phyloP scores from a whole-genome alignment of 2,797 vertebrate genomes.

The Pangasius djambal region DNA sequence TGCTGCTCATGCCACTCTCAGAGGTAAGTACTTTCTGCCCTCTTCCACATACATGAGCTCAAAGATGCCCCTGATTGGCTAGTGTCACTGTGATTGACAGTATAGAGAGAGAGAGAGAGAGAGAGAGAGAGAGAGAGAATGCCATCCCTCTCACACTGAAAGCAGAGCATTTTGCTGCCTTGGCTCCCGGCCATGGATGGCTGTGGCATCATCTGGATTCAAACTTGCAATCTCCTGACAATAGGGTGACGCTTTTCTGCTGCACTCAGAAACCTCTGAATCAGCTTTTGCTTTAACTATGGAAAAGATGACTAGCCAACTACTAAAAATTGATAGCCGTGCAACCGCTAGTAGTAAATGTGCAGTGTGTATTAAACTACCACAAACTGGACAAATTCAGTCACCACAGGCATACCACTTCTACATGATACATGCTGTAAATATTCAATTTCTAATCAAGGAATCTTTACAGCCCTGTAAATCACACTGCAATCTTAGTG shows the following conservation, averaged over 20 bases:
- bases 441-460: neutral
- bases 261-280: neutral
- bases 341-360: neutral
- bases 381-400: too few species aligned
- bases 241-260: neutral
- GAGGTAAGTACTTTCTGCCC: neutral
- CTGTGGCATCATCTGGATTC: constrained; percentile 30
- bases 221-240: constrained; percentile 19
- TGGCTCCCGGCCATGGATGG: neutral
- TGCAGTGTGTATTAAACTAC: neutral
- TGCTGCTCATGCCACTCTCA: neutral
- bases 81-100: neutral
- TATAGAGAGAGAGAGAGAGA: neutral
- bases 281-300: constrained; percentile 15
- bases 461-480: neutral
- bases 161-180: neutral
- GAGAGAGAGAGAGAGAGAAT: neutral
- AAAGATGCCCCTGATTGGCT: neutral
- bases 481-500: neutral
- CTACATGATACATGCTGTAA: neutral
- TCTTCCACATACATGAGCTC: neutral
- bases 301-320: constrained; percentile 16
- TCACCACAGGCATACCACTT: neutral
- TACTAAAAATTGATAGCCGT: neutral
- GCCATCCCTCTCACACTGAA: neutral